A percentile compares a stretch with the other conserved stretches of the same genome.
phyloP scores from a whole-genome alignment of 2,797 vertebrate genomes.

The Argyrosomus regius region DNA sequence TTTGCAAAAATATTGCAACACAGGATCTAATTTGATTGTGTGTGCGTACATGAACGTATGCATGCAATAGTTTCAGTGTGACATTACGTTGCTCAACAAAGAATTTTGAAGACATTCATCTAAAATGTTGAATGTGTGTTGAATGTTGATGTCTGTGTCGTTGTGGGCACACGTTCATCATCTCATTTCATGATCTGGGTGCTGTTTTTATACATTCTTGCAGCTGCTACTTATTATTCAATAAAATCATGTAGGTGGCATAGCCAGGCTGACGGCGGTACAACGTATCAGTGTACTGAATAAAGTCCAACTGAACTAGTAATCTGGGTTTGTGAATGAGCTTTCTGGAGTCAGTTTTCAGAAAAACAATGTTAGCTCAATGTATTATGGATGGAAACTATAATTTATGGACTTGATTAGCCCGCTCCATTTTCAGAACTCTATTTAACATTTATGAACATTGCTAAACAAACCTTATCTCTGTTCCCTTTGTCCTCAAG shows the following conservation, averaged over 20 bases:
- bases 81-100: not conserved
- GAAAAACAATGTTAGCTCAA: not conserved
- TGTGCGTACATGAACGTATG: conserved; percentile 6
- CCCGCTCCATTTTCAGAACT: not conserved
- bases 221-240: conserved; percentile 18
- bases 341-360: no score
- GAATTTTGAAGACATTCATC: conserved; percentile 25
- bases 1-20: conserved; percentile 29
- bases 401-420: not conserved
- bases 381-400: not conserved
- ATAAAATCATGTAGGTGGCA: conserved; percentile 11
- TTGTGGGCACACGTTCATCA: not conserved
- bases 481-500: not conserved
- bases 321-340: not conserved
- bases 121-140: not conserved
- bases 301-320: not conserved
- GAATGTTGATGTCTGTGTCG: not conserved
- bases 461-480: not conserved
- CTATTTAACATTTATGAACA: no score
- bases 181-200: conserved; percentile 18
- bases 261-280: not conserved
- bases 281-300: not conserved
- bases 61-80: not conserved
- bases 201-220: conserved; percentile 15
- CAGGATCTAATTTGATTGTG: conserved; percentile 20